phyloP scores from a whole-genome alignment of 2,888 invertebrate genomes.

The Mythimna loreyi region DNA sequence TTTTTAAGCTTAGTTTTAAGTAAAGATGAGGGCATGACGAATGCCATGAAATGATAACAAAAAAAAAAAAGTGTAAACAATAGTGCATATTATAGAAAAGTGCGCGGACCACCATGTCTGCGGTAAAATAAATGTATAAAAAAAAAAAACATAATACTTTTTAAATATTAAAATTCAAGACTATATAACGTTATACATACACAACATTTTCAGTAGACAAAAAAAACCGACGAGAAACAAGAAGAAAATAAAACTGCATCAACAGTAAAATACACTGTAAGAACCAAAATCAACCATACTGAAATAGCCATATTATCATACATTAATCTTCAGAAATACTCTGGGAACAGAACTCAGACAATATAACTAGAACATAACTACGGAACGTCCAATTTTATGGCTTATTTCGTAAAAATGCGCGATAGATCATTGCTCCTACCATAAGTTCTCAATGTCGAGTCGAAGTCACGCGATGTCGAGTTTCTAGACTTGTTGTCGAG shows the following conservation, averaged over 20 bases:
- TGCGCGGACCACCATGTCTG: too few relatives aligned
- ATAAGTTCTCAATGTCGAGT: conserved; percentile 64
- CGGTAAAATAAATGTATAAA: too few relatives aligned
- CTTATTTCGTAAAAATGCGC: conserved; percentile 86
- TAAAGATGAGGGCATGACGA: too few relatives aligned
- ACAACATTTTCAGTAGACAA: too few relatives aligned
- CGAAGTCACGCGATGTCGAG: conserved; percentile 71
- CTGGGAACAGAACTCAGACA: conserved; percentile 63
- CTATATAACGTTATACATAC: too few relatives aligned
- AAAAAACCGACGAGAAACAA: neutral
- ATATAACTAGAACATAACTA: conserved; percentile 71
- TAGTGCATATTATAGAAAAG: too few relatives aligned
- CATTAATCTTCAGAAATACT: conserved; percentile 60
- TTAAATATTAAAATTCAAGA: too few relatives aligned
- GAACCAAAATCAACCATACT: conserved; percentile 14
- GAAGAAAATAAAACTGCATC: neutral
- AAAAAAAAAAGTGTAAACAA: too few relatives aligned
- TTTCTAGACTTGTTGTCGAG: conserved; percentile 50
- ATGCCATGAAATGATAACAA: too few relatives aligned
- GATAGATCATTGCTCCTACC: conserved; percentile 83
- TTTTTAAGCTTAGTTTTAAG: too few relatives aligned
- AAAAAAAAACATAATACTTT: too few relatives aligned
- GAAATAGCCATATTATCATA: conserved; percentile 37
- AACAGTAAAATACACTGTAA: neutral
- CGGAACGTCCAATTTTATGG: conserved; percentile 83